Evolutionary conservation across 2,113 vertebrate species (phyloP), one percentile per base, ranked within the genome.

Genomic region (Heteronetta atricapilla): DNA sequence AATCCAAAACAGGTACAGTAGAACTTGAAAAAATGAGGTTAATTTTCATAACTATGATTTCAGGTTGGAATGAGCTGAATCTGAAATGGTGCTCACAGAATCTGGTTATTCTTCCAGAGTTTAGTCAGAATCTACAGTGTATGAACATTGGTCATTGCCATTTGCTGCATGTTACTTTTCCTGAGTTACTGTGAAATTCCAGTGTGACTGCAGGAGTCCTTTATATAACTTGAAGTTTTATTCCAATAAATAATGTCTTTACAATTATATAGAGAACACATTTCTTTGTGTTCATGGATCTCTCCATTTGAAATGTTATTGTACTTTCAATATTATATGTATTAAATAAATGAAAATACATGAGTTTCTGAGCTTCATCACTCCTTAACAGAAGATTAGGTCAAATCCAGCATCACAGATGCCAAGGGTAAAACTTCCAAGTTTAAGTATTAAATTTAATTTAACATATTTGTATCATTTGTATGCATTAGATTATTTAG

Each of bases 261-360:
- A 21, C 2, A 59, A 10, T 1, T 25, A 33, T 3, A 42, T 2
- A 55, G 2, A 60, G 5, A 53, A 82, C 77, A 36, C 0, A 59
- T 16, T 73, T 89, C 10, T 48, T 10, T 38, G 19, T 34, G 2
- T 78, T 25, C 20, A 21, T 25, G 3, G 28, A 8, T 33, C 7
- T 82, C 29, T 44, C 7, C 0, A 0, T 58, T 78, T 63, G 3
- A 67, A 87, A 73, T 38, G 2, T 29, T 78, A 21, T 0, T 55
- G 1, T 26, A 34, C 33, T 89, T 90, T 42, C 25, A 74, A 58
- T 40, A 31, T 15, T 62, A 3, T 25, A 34, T 29, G 55, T 69
- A 42, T 33, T 82, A 0, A 36, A 42, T 66, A 75, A 38, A 20
- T 5, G 0, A 2, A 55, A 79, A 73, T 28, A 36, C 3, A 1